Conservation (phyloP, 2,797 vertebrate genomes). For the Sciurus vulgaris region DNA sequence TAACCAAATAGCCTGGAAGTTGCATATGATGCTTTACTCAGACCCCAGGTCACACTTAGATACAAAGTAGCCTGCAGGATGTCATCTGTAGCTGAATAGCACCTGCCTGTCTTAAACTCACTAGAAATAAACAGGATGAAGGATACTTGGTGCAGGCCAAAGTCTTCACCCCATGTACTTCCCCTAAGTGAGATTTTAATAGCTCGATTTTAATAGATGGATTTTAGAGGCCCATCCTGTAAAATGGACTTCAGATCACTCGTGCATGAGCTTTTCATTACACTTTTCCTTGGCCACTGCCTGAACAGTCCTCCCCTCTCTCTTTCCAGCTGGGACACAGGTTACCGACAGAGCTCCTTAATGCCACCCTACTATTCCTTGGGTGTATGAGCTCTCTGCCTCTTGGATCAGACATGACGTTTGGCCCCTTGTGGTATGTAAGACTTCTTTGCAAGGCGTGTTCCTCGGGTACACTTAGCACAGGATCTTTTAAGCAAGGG, state of each 20-base stretch:
- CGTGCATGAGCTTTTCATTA: accelerated
- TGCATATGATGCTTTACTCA: not conserved
- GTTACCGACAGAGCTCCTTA: not conserved
- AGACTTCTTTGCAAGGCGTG: not conserved
- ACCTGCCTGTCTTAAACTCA: not conserved
- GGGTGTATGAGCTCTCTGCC: not conserved
- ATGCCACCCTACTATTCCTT: not conserved
- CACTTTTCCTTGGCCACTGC: not conserved
- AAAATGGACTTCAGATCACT: not conserved
- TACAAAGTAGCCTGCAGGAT: not conserved
- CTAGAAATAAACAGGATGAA: not conserved
- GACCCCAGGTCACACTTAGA: not conserved
- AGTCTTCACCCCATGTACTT: not conserved
- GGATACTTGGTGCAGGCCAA: not conserved
- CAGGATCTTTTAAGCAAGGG: not conserved
- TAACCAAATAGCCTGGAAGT: not conserved
- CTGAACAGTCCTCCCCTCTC: not conserved
- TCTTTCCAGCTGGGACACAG: not conserved
- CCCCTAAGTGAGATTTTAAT: not conserved
- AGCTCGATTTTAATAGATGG: not conserved
- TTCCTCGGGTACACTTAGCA: not conserved
- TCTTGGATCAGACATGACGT: not conserved
- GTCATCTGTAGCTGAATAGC: not conserved
- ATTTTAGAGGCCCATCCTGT: not conserved
- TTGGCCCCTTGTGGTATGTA: not conserved